Percentiles rank a stretch among this genome's conserved stretches.
phyloP scores from a whole-genome alignment of 2,888 invertebrate genomes.

The Dexiosoma caninum region DNA sequence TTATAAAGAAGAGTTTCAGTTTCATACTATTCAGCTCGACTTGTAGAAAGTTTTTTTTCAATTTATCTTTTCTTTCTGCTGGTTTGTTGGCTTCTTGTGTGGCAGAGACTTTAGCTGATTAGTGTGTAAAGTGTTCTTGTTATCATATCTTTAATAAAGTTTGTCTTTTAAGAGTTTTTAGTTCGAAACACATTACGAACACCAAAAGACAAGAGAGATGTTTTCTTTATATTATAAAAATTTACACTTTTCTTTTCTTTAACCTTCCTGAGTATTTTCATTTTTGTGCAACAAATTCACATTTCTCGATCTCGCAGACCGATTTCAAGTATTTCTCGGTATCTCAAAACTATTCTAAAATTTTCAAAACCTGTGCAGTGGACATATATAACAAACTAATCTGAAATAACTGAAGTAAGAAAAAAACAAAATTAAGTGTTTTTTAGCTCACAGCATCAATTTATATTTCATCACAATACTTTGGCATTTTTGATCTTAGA shows the following conservation, averaged over 20 bases:
- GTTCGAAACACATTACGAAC: background rate
- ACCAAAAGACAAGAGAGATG: slow-evolving; percentile 38
- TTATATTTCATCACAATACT: too few relatives aligned
- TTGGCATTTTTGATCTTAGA: too few relatives aligned
- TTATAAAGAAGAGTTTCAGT: slow-evolving; percentile 43
- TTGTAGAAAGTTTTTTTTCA: slow-evolving; percentile 52
- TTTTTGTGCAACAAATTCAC: too few relatives aligned
- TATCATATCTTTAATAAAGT: background rate
- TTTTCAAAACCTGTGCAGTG: too few relatives aligned
- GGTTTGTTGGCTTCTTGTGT: background rate
- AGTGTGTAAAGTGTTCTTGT: slow-evolving; percentile 37
- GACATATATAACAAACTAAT: too few relatives aligned
- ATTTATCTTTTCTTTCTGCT: slow-evolving; percentile 12
- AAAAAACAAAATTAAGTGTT: too few relatives aligned
- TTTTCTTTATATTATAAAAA: slow-evolving; percentile 14
- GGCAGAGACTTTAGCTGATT: background rate
- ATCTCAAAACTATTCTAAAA: too few relatives aligned
- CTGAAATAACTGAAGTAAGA: too few relatives aligned
- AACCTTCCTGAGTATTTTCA: too few relatives aligned
- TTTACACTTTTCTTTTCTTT: slow-evolving; percentile 29
- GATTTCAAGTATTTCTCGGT: too few relatives aligned
- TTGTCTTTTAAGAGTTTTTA: slow-evolving; percentile 26
- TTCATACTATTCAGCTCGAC: background rate
- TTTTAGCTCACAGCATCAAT: too few relatives aligned
- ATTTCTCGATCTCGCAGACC: too few relatives aligned